Evolutionary conservation across 2,888 invertebrate genomes (phyloP).

Genomic region (Drosophila pegasa): DNA sequence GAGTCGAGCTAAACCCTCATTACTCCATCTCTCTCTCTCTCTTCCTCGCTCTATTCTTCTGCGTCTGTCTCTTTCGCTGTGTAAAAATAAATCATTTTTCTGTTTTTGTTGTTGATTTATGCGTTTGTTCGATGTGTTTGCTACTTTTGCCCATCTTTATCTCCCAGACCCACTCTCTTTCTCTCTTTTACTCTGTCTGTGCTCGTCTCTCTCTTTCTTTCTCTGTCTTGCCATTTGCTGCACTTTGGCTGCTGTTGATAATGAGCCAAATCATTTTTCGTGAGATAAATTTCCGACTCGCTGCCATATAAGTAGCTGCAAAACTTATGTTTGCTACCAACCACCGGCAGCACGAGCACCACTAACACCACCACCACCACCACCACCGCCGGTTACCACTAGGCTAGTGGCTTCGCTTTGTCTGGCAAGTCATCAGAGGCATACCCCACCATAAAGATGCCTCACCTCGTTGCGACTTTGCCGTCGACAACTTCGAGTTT

Average conservation of each 20-base stretch:
- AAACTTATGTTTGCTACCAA: conserved; percentile 73
- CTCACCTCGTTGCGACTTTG: conserved; percentile 54
- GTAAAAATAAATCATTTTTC: conserved; percentile 81
- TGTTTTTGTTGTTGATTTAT: conserved; percentile 84
- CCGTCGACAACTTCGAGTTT: conserved; percentile 78
- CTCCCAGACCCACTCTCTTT: conserved; percentile 8
- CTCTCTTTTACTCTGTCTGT: conserved; percentile 1
- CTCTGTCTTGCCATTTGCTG: conserved; percentile 32
- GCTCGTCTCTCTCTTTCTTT: conserved; percentile 7
- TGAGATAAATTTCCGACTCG: conserved; percentile 72
- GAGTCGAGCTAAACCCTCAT: conserved; percentile 30
- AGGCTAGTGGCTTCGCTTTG: conserved; percentile 49
- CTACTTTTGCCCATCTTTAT: conserved; percentile 22
- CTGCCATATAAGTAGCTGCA: conserved; percentile 73
- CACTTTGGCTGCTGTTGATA: conserved; percentile 79
- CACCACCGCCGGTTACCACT: conserved; percentile 4
- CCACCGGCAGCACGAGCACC: conserved; percentile 31
- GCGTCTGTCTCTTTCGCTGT: conserved; percentile 12
- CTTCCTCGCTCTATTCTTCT: not conserved
- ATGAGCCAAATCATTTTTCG: conserved; percentile 81
- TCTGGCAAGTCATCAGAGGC: conserved; percentile 71
- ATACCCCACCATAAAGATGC: conserved; percentile 5
- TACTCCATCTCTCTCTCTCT: conserved; percentile 2
- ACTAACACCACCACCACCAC: not conserved
- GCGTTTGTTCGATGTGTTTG: conserved; percentile 79